phyloP scores from a whole-genome alignment of 2,797 vertebrate genomes.

The Enteromius treurensis region DNA sequence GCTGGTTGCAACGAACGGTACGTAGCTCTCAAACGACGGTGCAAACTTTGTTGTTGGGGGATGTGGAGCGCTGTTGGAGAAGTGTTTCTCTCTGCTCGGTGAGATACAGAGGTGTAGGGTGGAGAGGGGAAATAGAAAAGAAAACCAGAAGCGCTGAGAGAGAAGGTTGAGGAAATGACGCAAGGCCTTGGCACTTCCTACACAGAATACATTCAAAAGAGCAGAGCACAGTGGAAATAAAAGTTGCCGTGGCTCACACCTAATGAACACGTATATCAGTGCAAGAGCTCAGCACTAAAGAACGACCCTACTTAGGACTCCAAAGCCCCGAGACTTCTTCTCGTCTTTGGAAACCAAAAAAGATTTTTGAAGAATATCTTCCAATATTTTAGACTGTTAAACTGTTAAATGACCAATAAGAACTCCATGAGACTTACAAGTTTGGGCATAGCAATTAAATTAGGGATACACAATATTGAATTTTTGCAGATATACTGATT shows the following conservation, averaged over 20 bases:
- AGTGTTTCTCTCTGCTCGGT: background rate
- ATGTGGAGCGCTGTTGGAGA: background rate
- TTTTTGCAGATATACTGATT: too few species aligned
- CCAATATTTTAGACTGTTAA: background rate
- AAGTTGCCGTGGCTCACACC: background rate
- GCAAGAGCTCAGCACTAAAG: background rate
- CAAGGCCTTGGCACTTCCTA: constrained; percentile 56
- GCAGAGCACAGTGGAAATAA: constrained; percentile 30
- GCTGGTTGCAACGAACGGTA: background rate
- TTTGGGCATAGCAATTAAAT: background rate
- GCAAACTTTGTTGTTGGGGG: background rate
- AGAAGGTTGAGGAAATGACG: constrained; percentile 62
- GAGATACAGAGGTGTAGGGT: constrained; percentile 8
- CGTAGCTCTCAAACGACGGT: background rate
- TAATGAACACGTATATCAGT: background rate
- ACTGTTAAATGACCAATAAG: background rate
- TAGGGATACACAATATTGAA: too few species aligned
- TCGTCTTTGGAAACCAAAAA: background rate
- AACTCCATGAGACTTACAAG: background rate
- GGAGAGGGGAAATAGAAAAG: constrained; percentile 48
- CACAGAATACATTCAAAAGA: constrained; percentile 34
- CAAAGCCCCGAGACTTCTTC: background rate
- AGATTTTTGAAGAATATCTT: constrained; percentile 1
- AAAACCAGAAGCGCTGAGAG: constrained; percentile 64
- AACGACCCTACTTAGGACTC: background rate